A percentile compares a stretch with the other conserved stretches of the same genome.
phyloP scores from a whole-genome alignment of 1,140 invertebrate genomes.

The Atopsyche davidsoni region DNA sequence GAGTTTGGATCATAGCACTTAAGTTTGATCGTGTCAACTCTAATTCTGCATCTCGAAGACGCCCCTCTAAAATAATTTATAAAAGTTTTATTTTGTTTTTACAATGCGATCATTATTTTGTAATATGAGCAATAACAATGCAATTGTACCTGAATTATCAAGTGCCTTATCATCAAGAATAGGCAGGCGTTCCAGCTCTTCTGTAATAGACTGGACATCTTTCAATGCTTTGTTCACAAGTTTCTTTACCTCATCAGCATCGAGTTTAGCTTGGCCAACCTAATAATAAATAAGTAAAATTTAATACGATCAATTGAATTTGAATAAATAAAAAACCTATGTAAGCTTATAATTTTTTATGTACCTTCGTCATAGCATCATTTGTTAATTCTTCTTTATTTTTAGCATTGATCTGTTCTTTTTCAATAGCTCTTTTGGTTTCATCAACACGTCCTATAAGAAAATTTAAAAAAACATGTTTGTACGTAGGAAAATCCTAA shows the following conservation, averaged over 20 bases:
- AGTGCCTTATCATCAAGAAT: conserved; percentile 42
- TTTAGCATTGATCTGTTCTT: conserved; percentile 66
- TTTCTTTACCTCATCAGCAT: conserved; percentile 68
- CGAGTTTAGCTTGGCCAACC: conserved; percentile 82
- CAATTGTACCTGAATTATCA: conserved; percentile 37
- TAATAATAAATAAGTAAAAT: conserved; percentile 45
- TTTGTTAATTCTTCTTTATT: conserved; percentile 67
- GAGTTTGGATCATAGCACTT: conserved; percentile 64
- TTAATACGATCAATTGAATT: too few species aligned
- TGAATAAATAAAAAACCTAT: conserved; percentile 6
- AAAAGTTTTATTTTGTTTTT: conserved; percentile 2
- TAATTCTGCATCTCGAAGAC: conserved; percentile 66
- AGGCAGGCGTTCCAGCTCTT: conserved; percentile 70
- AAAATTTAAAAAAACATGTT: conserved; percentile 15
- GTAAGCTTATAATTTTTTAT: conserved; percentile 10
- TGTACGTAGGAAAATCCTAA: too few species aligned
- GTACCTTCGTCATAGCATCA: conserved; percentile 62
- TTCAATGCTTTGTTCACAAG: conserved; percentile 75
- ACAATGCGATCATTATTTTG: not conserved
- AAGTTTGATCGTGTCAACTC: conserved; percentile 69
- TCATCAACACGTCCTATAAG: conserved; percentile 60
- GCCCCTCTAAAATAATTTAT: conserved; percentile 51
- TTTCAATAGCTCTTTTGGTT: conserved; percentile 62
- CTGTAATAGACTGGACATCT: conserved; percentile 73
- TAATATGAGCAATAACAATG: not conserved